Evolutionary conservation across 1,140 invertebrate genomes (phyloP).

Genomic region (Cyphomyrmex costatus): DNA sequence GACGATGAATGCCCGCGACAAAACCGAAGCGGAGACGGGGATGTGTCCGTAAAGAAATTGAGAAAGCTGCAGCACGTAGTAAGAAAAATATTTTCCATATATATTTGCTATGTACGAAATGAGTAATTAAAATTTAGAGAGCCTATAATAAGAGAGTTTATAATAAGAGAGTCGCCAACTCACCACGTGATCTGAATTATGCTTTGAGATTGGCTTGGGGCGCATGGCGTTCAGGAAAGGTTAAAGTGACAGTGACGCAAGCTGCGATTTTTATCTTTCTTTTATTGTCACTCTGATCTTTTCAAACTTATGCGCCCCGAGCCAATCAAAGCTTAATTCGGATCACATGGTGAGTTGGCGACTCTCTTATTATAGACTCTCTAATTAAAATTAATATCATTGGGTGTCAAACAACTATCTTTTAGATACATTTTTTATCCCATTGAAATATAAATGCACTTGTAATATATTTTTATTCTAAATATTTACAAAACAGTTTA

Average conservation of each 20-base stretch:
- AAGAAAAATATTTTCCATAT: conserved; percentile 43
- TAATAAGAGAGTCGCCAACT: too few species aligned
- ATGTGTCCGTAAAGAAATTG: conserved; percentile 43
- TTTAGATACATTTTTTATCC: conserved; percentile 15
- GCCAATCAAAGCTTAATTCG: too few species aligned
- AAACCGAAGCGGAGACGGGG: conserved; percentile 41
- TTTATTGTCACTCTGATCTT: too few species aligned
- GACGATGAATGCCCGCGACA: conserved; percentile 69
- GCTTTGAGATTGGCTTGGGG: too few species aligned
- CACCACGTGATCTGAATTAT: too few species aligned
- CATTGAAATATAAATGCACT: background rate
- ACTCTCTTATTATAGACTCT: too few species aligned
- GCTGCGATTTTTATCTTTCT: too few species aligned
- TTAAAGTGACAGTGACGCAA: too few species aligned
- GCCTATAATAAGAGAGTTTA: too few species aligned
- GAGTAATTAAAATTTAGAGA: conserved; percentile 1
- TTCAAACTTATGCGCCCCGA: too few species aligned
- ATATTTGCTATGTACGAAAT: conserved; percentile 6
- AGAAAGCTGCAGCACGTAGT: background rate
- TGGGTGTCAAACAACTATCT: background rate
- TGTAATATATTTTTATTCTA: background rate
- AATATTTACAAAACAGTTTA: background rate
- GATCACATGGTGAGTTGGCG: too few species aligned
- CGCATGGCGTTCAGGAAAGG: too few species aligned
- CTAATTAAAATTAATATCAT: background rate